Conservation (phyloP, 2,888 invertebrate genomes). For the Pandemis heparana region DNA sequence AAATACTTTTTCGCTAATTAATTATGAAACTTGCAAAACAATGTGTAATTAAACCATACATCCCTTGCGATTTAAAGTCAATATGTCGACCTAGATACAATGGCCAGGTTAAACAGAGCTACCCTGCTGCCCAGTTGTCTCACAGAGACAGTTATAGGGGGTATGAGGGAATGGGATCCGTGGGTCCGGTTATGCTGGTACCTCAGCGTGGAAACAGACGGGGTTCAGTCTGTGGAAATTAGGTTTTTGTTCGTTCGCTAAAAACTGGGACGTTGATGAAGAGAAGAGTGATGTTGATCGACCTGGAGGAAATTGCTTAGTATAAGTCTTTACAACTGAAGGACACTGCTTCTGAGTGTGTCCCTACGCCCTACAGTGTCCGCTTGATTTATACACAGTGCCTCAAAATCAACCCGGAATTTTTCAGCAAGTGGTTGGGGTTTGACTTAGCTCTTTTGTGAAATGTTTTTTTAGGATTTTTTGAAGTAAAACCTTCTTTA, state of each 20-base stretch:
- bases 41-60: conserved; percentile 11
- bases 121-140: neutral
- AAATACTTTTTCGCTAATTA: neutral
- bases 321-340: too few species aligned
- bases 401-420: too few species aligned
- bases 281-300: neutral
- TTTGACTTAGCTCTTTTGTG: too few species aligned
- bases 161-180: neutral
- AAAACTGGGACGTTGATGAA: neutral
- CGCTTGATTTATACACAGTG: too few species aligned
- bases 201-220: neutral
- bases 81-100: conserved; percentile 31
- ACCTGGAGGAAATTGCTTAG: too few species aligned
- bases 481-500: too few species aligned
- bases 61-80: conserved; percentile 15
- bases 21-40: conserved; percentile 9
- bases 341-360: too few species aligned
- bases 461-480: too few species aligned
- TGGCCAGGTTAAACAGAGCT: neutral
- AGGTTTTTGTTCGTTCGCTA: conserved; percentile 2
- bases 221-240: neutral
- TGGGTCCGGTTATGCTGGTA: neutral
- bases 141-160: neutral
- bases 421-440: too few species aligned
- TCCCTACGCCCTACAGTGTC: too few species aligned